Evolutionary conservation across 2,797 vertebrate genomes (phyloP), one percentile per base, ranked within the genome.

Genomic region (Falco berigora): DNA sequence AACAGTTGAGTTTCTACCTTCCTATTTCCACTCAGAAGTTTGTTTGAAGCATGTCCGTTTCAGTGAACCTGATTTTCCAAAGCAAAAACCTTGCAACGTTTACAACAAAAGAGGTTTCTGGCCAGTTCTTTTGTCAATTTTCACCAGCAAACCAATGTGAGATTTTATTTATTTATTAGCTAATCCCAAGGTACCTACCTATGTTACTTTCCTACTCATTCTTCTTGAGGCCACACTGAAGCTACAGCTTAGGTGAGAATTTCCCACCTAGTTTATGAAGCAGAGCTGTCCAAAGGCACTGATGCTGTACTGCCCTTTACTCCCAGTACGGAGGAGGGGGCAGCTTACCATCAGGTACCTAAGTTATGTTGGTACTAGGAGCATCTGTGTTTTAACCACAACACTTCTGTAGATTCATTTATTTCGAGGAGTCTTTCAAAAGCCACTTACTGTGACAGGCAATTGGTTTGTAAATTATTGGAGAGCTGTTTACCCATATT

Each of bases 321-420:
- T 71, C 30, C 21, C 32, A 7, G 34, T 27, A 47, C 22, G 20
- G n/a, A 55, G 38, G 15, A 79, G 40, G 40, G 40, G 21, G 21
- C 38, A 74, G 21, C 10, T 53, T 63, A 34, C 34, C 2, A 1
- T 73, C 49, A 30, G n/a, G 14, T 32, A 27, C 1, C 0, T 14
- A 34, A 50, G n/a, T 38, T 24, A 6, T 25, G 25, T 72, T 49
- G 30, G 52, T 68, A 21, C 25, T 27, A 30, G 25, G 34, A 89
- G 21, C 34, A 36, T 42, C 28, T n/a, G 2, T 75, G 63, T 23
- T 27, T 62, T 75, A 67, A 75, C 27, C 0, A 1, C 21, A 63
- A 6, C 17, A 10, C 12, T 82, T 68, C 6, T 23, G 4, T 30
- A 52, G n/a, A 52, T 69, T 66, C 4, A 14, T 42, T 82, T 61